Percentiles rank a stretch among this genome's conserved stretches.
Evolutionary conservation across 2,888 invertebrate genomes (phyloP).

Genomic region (Drosophila atroscutellata): DNA sequence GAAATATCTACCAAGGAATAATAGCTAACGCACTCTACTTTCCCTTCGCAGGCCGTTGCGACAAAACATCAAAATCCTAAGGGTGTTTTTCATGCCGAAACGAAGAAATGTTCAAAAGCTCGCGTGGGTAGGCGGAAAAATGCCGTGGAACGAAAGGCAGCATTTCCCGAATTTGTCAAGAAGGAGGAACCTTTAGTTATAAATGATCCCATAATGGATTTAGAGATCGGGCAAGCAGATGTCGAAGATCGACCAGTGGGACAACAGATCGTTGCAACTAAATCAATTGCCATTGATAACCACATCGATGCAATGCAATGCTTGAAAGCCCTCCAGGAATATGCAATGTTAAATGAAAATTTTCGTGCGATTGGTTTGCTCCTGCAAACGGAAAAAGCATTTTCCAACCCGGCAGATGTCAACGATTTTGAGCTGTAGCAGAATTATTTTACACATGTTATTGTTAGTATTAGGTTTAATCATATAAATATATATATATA

Average conservation of each 20-base stretch:
- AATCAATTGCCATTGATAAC: conserved; percentile 14
- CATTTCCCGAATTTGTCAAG: background rate
- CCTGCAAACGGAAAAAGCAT: conserved; percentile 74
- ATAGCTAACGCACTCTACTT: background rate
- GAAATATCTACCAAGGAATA: too few relatives aligned
- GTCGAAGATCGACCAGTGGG: background rate
- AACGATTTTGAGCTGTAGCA: conserved; percentile 47
- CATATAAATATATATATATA: background rate
- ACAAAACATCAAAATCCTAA: conserved; percentile 1
- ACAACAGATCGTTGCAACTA: background rate
- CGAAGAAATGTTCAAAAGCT: background rate
- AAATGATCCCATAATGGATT: background rate
- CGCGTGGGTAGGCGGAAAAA: background rate
- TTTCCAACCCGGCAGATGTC: conserved; percentile 57
- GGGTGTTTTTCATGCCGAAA: background rate
- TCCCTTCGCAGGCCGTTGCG: background rate
- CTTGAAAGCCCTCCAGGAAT: conserved; percentile 78
- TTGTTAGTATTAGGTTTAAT: background rate
- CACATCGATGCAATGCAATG: conserved; percentile 45
- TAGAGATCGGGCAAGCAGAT: conserved; percentile 1
- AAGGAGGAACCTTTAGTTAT: background rate
- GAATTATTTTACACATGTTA: background rate
- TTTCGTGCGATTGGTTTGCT: conserved; percentile 82
- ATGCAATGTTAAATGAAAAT: conserved; percentile 79
- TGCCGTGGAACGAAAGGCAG: background rate